Percentiles rank a stretch among this genome's conserved stretches.
phyloP scores from a whole-genome alignment of 2,888 invertebrate species.

The Philereme vetulata region DNA sequence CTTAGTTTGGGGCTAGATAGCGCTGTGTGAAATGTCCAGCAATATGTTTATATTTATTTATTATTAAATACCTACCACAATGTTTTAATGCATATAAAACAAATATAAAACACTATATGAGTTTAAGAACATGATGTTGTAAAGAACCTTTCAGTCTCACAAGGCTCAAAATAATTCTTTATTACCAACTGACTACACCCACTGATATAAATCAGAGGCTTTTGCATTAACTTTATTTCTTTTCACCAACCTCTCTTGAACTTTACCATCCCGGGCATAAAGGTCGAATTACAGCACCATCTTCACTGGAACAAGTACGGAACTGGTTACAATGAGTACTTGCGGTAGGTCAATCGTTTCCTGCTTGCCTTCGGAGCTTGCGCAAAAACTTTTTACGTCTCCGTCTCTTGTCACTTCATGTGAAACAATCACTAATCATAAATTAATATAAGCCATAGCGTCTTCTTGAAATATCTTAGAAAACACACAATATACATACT shows the following conservation, averaged over 20 bases:
- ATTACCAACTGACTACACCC: constrained; percentile 6
- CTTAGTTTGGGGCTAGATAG: too few relatives aligned
- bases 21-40: too few relatives aligned
- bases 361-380: constrained; percentile 33
- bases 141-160: too few relatives aligned
- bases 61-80: too few relatives aligned
- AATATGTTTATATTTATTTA: too few relatives aligned
- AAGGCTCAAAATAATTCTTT: not conserved
- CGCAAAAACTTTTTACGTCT: constrained; percentile 29
- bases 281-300: constrained; percentile 29
- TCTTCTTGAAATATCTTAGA: too few relatives aligned
- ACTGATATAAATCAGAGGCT: constrained; percentile 5
- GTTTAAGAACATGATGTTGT: too few relatives aligned
- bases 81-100: too few relatives aligned
- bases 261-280: constrained; percentile 19
- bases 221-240: constrained; percentile 16
- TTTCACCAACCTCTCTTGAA: constrained; percentile 12
- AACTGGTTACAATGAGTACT: constrained; percentile 23
- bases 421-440: too few relatives aligned
- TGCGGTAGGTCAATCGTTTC: constrained; percentile 30
- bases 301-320: constrained; percentile 12
- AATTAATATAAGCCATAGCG: too few relatives aligned
- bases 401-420: constrained; percentile 1
- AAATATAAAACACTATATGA: too few relatives aligned
- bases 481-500: too few relatives aligned